Percentiles rank a stretch among this genome's conserved stretches.
phyloP scores from a whole-genome alignment of 2,888 invertebrate genomes.

The Encarsia formosa region DNA sequence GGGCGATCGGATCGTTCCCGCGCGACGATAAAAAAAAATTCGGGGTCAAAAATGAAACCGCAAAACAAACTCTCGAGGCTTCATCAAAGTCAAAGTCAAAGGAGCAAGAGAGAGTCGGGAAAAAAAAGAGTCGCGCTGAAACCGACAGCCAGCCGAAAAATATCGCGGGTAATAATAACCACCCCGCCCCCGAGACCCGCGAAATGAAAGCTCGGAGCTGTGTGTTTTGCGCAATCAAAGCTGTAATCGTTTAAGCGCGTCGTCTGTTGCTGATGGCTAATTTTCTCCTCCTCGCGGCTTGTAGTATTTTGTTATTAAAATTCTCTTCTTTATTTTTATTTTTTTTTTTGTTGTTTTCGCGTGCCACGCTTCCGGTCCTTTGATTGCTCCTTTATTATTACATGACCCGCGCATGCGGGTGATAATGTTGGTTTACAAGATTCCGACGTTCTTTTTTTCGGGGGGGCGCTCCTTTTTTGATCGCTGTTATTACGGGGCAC shows the following conservation, averaged over 20 bases:
- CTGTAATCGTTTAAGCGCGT: background rate
- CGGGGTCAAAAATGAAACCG: too few species aligned
- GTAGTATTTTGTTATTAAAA: slow-evolving; percentile 42
- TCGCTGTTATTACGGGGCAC: background rate
- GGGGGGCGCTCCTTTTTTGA: background rate
- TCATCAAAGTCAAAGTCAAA: too few species aligned
- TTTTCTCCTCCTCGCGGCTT: slow-evolving; percentile 33
- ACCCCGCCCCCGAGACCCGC: background rate
- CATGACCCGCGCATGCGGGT: background rate
- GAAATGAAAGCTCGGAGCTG: background rate
- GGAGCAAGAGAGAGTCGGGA: background rate
- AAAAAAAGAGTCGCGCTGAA: slow-evolving; percentile 7
- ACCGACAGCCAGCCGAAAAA: slow-evolving; percentile 42
- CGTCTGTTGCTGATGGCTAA: slow-evolving; percentile 45
- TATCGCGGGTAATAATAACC: slow-evolving; percentile 40
- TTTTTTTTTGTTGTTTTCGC: slow-evolving; percentile 2
- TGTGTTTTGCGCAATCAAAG: background rate
- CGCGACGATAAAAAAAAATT: too few species aligned
- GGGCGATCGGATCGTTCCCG: too few species aligned
- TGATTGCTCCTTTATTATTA: slow-evolving; percentile 19
- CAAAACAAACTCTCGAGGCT: too few species aligned
- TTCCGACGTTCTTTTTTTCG: slow-evolving; percentile 1
- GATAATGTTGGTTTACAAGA: slow-evolving; percentile 1
- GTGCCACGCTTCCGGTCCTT: slow-evolving; percentile 16
- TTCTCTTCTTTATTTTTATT: slow-evolving; percentile 15